Percentiles rank a stretch among this genome's conserved stretches.
phyloP scores from a whole-genome alignment of 2,888 invertebrate genomes.

The Agriotes lineatus region DNA sequence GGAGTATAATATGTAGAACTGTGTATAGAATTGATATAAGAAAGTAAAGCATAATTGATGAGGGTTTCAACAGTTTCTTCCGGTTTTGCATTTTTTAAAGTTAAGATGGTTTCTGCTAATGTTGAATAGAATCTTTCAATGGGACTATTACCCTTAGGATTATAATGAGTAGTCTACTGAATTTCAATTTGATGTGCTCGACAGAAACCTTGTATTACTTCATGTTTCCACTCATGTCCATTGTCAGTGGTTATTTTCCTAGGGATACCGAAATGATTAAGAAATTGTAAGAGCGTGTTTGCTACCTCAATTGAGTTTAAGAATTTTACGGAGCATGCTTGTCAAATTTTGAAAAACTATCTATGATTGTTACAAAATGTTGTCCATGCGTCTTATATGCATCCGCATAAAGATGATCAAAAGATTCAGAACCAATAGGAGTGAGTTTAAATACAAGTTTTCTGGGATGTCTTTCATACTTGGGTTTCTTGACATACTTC shows the following conservation, averaged over 20 bases:
- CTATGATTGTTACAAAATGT: slow-evolving; percentile 46
- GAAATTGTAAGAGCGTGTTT: slow-evolving; percentile 42
- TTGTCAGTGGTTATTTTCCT: slow-evolving; percentile 46
- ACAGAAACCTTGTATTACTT: slow-evolving; percentile 41
- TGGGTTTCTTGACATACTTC: slow-evolving; percentile 42
- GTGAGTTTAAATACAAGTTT: slow-evolving; percentile 36
- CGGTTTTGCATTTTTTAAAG: slow-evolving; percentile 22
- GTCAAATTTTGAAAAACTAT: slow-evolving; percentile 48
- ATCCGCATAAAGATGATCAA: no score
- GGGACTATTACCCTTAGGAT: slow-evolving; percentile 44
- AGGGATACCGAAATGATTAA: slow-evolving; percentile 43
- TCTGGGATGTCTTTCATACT: slow-evolving; percentile 46
- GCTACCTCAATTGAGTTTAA: slow-evolving; percentile 37
- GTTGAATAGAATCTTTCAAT: slow-evolving; percentile 47
- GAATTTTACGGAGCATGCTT: slow-evolving; percentile 39
- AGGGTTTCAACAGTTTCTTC: background rate
- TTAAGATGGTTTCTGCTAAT: slow-evolving; percentile 40
- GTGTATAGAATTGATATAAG: slow-evolving; percentile 24
- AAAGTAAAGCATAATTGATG: slow-evolving; percentile 22
- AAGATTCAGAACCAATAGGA: slow-evolving; percentile 37
- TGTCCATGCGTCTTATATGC: slow-evolving; percentile 23
- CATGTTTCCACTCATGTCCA: slow-evolving; percentile 46
- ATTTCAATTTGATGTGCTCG: slow-evolving; percentile 44
- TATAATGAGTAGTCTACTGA: slow-evolving; percentile 43
- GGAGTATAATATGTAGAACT: slow-evolving; percentile 13